These are phyloP conservation scores for Drosophila stalkeri DNA, from an alignment of 2,888 invertebrate genomes.

Conservation along the genomic window DNA sequence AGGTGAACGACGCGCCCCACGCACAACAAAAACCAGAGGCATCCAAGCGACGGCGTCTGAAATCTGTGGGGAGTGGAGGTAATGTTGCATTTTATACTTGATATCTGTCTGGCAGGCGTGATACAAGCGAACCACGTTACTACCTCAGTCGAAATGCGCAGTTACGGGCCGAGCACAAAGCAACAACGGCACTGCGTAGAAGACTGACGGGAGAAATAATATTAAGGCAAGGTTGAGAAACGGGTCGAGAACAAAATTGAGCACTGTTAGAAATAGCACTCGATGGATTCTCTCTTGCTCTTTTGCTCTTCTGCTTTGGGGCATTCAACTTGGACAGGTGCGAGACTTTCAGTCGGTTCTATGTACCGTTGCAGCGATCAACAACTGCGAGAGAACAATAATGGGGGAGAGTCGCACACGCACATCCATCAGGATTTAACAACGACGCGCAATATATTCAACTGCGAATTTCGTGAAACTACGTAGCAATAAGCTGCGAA, in stretches of 20 bases:
- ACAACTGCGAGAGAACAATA: constrained; percentile 51
- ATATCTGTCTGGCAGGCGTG: constrained; percentile 16
- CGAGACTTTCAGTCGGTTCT: constrained; percentile 41
- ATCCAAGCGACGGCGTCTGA: constrained; percentile 10
- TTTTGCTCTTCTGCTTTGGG: constrained; percentile 28
- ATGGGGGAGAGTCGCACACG: constrained; percentile 1
- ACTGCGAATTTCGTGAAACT: constrained; percentile 26
- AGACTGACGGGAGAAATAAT: constrained; percentile 24
- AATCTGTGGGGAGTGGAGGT: constrained; percentile 15
- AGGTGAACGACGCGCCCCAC: constrained; percentile 54
- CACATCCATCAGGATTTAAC: constrained; percentile 43
- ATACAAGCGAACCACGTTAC: constrained; percentile 11
- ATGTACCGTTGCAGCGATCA: constrained; percentile 63
- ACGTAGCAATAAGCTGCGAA: constrained; percentile 17
- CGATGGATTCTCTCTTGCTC: constrained; percentile 5
- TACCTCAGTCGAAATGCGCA: constrained; percentile 37
- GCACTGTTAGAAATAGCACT: constrained; percentile 17
- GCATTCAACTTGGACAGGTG: constrained; percentile 69
- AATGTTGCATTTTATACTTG: constrained; percentile 39
- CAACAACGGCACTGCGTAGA: constrained; percentile 36
- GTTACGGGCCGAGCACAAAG: constrained; percentile 24
- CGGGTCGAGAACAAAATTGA: constrained; percentile 14
- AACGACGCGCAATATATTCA: constrained; percentile 29
- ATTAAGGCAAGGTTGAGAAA: constrained; percentile 24
- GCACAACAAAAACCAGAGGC: constrained; percentile 23